phyloP scores from a whole-genome alignment of 1,140 invertebrate genomes.

The honey bee (Apis mellifera) region DNA sequence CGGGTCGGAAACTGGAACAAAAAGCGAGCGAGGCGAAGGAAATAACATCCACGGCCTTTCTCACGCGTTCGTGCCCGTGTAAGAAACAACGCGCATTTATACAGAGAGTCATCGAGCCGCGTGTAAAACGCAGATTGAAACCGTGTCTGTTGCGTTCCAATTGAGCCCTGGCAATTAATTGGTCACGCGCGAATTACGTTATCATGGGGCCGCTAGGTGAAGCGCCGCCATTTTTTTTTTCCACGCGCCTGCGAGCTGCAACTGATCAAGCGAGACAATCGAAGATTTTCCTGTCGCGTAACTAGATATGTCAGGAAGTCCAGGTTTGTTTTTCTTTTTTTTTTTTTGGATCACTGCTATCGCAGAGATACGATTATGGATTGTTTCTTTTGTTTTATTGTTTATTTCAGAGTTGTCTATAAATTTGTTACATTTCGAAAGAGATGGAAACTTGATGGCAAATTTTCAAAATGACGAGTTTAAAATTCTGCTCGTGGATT shows the following conservation, averaged over 20 bases:
- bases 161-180: conserved; percentile 45
- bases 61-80: conserved; percentile 1
- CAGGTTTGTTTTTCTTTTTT: too few relatives aligned
- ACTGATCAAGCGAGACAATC: not conserved
- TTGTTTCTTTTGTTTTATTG: too few relatives aligned
- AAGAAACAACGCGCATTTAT: not conserved
- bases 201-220: not conserved
- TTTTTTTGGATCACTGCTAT: too few relatives aligned
- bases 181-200: conserved; percentile 37
- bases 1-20: conserved; percentile 42
- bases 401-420: too few relatives aligned
- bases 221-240: not conserved
- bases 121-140: conserved; percentile 46
- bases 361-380: too few relatives aligned
- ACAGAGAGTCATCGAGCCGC: not conserved
- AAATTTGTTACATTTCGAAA: too few relatives aligned
- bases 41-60: conserved; percentile 8
- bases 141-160: conserved; percentile 36
- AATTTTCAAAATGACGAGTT: too few relatives aligned
- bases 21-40: conserved; percentile 20
- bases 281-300: too few relatives aligned
- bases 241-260: too few relatives aligned
- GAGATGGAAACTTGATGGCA: too few relatives aligned
- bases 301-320: too few relatives aligned
- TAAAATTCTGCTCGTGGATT: too few relatives aligned